Percentiles rank a stretch among this genome's conserved stretches.
Conservation (phyloP, 2,888 invertebrate genomes). For the Caenorhabditis auriculariae region DNA sequence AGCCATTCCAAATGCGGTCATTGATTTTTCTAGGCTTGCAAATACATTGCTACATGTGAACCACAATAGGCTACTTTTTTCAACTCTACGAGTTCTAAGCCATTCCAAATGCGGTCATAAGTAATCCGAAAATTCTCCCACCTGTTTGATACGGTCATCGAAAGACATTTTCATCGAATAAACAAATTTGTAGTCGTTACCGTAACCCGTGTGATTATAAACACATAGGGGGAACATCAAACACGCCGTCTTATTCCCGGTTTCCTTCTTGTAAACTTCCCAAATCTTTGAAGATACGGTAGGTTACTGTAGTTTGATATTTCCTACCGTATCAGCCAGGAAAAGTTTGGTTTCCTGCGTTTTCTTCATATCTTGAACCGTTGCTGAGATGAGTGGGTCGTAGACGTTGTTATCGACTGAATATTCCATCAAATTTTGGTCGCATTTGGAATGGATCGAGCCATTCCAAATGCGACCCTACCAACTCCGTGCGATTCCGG, state of each 20-base stretch:
- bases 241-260: slow-evolving; percentile 48
- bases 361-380: slow-evolving; percentile 46
- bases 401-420: slow-evolving; percentile 50
- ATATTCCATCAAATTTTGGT: too few species aligned
- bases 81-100: too few species aligned
- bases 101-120: too few species aligned
- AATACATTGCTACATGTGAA: too few species aligned
- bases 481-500: slow-evolving; percentile 57
- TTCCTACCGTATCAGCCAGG: slow-evolving; percentile 53
- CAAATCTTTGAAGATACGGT: slow-evolving; percentile 46
- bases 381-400: slow-evolving; percentile 47
- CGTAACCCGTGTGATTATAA: slow-evolving; percentile 37
- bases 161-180: slow-evolving; percentile 50
- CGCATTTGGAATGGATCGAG: too few species aligned
- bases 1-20: too few species aligned
- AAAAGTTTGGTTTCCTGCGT: slow-evolving; percentile 38
- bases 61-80: too few species aligned
- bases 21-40: too few species aligned
- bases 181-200: slow-evolving; percentile 42
- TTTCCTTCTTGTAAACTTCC: slow-evolving; percentile 43
- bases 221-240: slow-evolving; percentile 57
- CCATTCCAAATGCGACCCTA: too few species aligned
- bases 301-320: neutral
- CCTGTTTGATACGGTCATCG: slow-evolving; percentile 43
- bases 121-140: slow-evolving; percentile 5